A percentile compares a stretch with the other conserved stretches of the same genome.
Conservation (phyloP, 2,797 vertebrate genomes). For the Thunnus albacares region DNA sequence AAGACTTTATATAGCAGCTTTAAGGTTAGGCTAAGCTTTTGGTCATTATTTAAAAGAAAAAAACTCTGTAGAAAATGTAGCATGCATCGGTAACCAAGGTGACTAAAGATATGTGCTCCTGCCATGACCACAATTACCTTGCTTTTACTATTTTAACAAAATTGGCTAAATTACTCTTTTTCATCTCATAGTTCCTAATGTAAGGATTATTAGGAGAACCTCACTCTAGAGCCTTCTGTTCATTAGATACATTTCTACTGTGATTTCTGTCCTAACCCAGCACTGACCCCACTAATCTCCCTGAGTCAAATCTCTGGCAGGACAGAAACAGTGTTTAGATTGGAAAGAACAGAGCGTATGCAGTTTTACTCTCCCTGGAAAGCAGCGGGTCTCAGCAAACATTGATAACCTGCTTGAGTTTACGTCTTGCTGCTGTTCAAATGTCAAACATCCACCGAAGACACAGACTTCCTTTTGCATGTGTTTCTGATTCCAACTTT, state of each 20-base stretch:
- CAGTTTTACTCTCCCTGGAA: constrained; percentile 27
- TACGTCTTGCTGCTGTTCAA: constrained; percentile 41
- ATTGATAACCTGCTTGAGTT: constrained; percentile 36
- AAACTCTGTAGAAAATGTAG: neutral
- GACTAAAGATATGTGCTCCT: neutral
- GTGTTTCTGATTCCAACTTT: constrained; percentile 32
- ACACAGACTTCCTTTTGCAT: constrained; percentile 1
- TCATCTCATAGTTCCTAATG: neutral
- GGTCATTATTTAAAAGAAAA: neutral
- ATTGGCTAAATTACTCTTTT: neutral
- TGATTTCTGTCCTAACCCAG: constrained; percentile 14
- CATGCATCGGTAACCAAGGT: neutral
- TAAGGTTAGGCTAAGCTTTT: neutral
- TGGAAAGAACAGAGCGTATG: constrained; percentile 3
- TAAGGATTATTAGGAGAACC: neutral
- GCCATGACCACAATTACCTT: neutral
- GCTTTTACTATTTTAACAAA: neutral
- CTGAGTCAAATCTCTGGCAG: constrained; percentile 18
- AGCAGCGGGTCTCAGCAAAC: constrained; percentile 26
- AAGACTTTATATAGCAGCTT: no score
- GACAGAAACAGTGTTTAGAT: constrained; percentile 27
- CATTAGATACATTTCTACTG: constrained; percentile 13
- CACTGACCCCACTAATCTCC: constrained; percentile 29
- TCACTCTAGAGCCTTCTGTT: neutral
- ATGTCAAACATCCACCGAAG: constrained; percentile 53